These are phyloP conservation scores for Epinotia demarniana DNA, from an alignment of 2,888 invertebrate species.

Conservation along the genomic window DNA sequence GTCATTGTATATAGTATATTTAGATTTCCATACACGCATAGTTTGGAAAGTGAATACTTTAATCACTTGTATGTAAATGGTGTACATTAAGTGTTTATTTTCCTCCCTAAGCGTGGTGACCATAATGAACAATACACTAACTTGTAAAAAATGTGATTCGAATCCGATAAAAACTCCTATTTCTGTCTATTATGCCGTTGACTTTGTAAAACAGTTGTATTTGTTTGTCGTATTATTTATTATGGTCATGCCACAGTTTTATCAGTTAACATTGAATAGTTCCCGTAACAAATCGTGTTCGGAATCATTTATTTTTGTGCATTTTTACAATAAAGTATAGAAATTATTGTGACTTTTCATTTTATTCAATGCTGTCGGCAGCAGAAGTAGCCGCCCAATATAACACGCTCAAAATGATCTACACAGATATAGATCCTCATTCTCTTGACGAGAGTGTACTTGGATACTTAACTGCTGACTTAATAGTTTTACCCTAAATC, in stretches of 20 bases:
- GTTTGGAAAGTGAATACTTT: not conserved
- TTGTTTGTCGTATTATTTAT: conserved; percentile 14
- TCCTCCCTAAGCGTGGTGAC: not conserved
- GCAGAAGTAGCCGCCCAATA: too few species aligned
- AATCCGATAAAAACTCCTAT: too few species aligned
- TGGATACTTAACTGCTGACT: too few species aligned
- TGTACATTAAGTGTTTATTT: not conserved
- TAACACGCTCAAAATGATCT: too few species aligned
- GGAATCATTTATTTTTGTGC: conserved; percentile 56
- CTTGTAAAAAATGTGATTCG: not conserved
- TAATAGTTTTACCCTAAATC: too few species aligned
- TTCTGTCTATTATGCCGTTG: too few species aligned
- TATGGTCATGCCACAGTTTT: conserved; percentile 19
- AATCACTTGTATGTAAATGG: too few species aligned
- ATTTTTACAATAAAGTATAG: conserved; percentile 53
- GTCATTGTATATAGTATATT: conserved; percentile 37
- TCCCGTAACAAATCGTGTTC: conserved; percentile 52
- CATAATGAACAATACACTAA: conserved; percentile 15
- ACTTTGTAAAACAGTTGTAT: not conserved
- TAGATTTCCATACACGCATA: conserved; percentile 9
- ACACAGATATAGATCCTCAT: too few species aligned
- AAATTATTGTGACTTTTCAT: conserved; percentile 38
- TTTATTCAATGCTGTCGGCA: not conserved
- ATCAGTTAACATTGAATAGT: conserved; percentile 41
- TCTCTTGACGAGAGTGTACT: too few species aligned